Evolutionary conservation across 2,113 vertebrate species (phyloP).

Genomic region (Pterocles burchelli): DNA sequence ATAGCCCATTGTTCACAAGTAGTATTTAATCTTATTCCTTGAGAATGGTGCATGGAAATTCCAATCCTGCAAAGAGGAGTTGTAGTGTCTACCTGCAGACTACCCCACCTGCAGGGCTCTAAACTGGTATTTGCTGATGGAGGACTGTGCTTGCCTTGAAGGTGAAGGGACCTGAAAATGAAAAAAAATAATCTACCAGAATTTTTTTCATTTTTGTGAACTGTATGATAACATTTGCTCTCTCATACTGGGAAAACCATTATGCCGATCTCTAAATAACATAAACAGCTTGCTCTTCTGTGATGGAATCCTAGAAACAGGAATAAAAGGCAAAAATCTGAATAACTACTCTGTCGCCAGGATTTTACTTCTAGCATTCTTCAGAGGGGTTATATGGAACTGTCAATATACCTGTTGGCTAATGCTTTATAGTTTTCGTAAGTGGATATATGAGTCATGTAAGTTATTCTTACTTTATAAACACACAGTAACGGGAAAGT

Average conservation of each 20-base stretch:
- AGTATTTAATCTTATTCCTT: slow-evolving; percentile 5
- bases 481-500: background rate
- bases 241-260: background rate
- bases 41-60: background rate
- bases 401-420: background rate
- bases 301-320: background rate
- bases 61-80: background rate
- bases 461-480: background rate
- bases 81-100: background rate
- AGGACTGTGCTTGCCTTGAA: background rate
- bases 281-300: background rate
- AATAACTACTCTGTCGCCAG: background rate
- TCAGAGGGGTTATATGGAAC: background rate
- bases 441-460: background rate
- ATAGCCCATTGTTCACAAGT: background rate
- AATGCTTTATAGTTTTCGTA: background rate
- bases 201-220: background rate
- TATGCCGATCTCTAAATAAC: background rate
- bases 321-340: background rate
- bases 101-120: background rate
- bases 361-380: background rate
- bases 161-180: background rate
- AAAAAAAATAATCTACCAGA: background rate
- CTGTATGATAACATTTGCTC: background rate
- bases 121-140: background rate